Conservation (phyloP, 2,113 vertebrate genomes). For the Microcebus ravelobensis region DNA sequence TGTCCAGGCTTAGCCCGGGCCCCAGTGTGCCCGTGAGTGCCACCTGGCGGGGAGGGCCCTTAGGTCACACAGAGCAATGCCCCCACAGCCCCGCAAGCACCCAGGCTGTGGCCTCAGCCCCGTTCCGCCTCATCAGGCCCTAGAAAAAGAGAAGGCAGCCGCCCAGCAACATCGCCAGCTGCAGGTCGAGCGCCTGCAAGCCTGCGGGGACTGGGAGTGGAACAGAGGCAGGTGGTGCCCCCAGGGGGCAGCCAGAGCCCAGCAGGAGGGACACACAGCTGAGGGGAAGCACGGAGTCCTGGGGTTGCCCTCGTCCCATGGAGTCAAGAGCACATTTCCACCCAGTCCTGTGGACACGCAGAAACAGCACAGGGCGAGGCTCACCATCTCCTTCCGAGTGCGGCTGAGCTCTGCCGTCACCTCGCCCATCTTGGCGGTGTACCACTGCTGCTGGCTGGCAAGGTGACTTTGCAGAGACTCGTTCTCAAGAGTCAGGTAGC, state of each 20-base stretch:
- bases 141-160: background rate
- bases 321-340: background rate
- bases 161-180: too few relatives aligned
- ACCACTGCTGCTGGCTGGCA: slow-evolving; percentile 73
- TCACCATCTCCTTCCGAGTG: slow-evolving; percentile 82
- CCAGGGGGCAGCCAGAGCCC: background rate
- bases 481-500: slow-evolving; percentile 80
- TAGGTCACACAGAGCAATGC: background rate
- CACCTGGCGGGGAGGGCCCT: background rate
- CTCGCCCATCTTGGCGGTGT: slow-evolving; percentile 66
- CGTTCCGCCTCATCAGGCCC: background rate
- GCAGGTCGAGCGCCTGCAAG: accelerated
- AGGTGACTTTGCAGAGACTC: slow-evolving; percentile 70
- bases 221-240: background rate
- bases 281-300: background rate
- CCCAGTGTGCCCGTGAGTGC: background rate
- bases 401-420: slow-evolving; percentile 81
- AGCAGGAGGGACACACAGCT: background rate
- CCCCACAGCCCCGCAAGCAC: too few relatives aligned
- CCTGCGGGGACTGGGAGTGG: background rate
- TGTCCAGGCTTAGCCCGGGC: background rate
- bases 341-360: background rate
- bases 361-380: background rate
- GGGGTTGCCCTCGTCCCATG: background rate
- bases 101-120: background rate